Evolutionary conservation across 2,888 invertebrate species (phyloP), one percentile per base, ranked within the genome.

Genomic region (Drosophila demipolita): DNA sequence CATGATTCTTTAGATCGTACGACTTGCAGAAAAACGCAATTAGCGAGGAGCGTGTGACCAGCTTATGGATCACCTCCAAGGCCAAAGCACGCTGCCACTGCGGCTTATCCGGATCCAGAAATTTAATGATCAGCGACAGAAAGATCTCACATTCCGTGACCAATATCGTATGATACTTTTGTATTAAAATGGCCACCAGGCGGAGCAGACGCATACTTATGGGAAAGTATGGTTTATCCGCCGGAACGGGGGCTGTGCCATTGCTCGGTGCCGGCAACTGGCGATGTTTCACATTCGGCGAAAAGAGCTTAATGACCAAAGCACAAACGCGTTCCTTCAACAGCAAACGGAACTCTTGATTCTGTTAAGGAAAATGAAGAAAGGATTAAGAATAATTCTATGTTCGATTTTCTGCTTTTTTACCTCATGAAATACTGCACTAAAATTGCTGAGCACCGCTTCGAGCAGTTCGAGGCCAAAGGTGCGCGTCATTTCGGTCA

Each of bases 71-170:
- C 3, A 99, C 99, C 94, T 99, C 99, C 23, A 99, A 93, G 0
- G 99, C 99, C 59, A 99, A 93, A 2, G 98, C 98, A 66, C 99
- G 94, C 93, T 99, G 99, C 99, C 99, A 99, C 76, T 96, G 95
- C 3, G 98, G 98, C 93, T 99, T 98, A 92, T 99, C 99, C 0
- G 98, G 97, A 92, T 99, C 99, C 92, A 99, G 94, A 94, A 99
- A 99, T 93, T 99, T 99, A 42, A 99, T 97, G 61, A 99, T 97
- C 59, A 99, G 94, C 0, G 99, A 99, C 50, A 99, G 94, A 93
- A 99, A 99, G 91, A 99, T 99, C 94, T 99, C 99, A 93, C 99
- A 99, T 93, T 99, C 99, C 0, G 99, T 99, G 36, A 98, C 98
- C 94, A 99, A 93, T 73, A 98, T 94, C 11, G 95, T 95, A 92